Base-by-base conservation (phyloP, 2,797 vertebrate genomes). In the Mus caroli region DNA sequence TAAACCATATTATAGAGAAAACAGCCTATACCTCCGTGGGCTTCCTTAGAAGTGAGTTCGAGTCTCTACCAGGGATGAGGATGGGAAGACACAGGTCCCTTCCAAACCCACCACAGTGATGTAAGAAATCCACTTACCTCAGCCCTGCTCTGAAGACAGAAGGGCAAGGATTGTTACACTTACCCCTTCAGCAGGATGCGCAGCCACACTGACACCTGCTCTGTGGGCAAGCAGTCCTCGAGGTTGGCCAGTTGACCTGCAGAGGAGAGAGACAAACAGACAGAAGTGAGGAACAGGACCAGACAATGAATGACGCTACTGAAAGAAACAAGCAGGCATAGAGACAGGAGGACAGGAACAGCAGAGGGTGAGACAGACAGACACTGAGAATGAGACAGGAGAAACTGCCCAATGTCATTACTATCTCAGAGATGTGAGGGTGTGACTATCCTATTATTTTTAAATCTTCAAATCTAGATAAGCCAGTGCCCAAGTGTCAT, bases 71-170 rank as follows among this genome's bases (percentile, higher is more conserved):
- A 12, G 19, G 56, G 12, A 54, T 14, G 46, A 62, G 28, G 13
- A 13, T 1, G 3, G 2, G 3, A 78, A 60, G 1, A 11, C 12
- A 34, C 0, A 6, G 34, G 19, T 31, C n/a, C 5, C 10, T 62
- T 43, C 56, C 13, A 77, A 34, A 6, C 0, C 60, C 3, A 71
- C 0, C 28, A 31, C 22, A 34, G 11, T 24, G 1, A 0, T 0
- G 1, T 60, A 31, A 50, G 46, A 71, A 71, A 50, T 22, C 4
- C 1, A 54, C n/a, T 2, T 37, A 5, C 24, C n/a, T 54, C 34
- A 84, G 64, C 12, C 5, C 20, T 69, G 46, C 62, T 71, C n/a
- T 37, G 46, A 9, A 62, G 40, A 50, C 15, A 19, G 67, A 60
- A 54, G 43, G 50, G 62, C 34, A 24, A 26, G 10, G 17, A 8